Evolutionary conservation across 2,113 vertebrate genomes (phyloP), one percentile per base, ranked within the genome.

Genomic region (Percopsis transmontana): DNA sequence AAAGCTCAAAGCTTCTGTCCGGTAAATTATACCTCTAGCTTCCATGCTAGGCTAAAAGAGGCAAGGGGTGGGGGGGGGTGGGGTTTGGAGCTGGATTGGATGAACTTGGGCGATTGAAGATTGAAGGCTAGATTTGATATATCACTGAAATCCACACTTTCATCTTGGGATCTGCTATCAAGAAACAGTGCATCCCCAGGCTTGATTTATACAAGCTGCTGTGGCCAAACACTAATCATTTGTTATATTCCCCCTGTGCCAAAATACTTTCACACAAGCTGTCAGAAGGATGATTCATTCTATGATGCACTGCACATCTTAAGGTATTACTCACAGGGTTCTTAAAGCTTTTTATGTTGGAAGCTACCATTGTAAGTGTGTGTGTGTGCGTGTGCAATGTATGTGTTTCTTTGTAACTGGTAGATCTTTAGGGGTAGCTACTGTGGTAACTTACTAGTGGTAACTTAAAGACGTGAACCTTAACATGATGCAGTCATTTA

Each of bases 1-100:
- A 87, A 70, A 85, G 75, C 80, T 67, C 71, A 78, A 85, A 80
- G 61, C 63, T 74, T 79, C 62, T 71, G 70, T 79, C 66, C 66
- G 67, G 38, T 72, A 60, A 77, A 67, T 74, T 63, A 62, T 51
- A 53, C 39, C 18, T 53, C 39, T 27, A 33, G 63, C 62, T 58
- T 76, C 68, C 61, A 69, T 53, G 20, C 70, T 19, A 58, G 69
- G 62, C 40, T 19, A 33, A 18, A 12, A 15, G n/a, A 33, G 21
- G 56, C 16, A 45, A 14, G 20, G 24, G 5, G 16, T 24, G 40
- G 47, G 62, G 23, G 50, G 12, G 2, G 16, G 38, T 47, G 55
- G 39, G 39, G 19, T 45, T 21, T 18, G 9, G 15, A 39, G 24
- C n/a, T 24, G 40, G 39, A 24, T 27, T 57, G 38, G 58, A 45